Base-by-base conservation (phyloP, 2,888 invertebrate genomes). In the Ligdia adustata region DNA sequence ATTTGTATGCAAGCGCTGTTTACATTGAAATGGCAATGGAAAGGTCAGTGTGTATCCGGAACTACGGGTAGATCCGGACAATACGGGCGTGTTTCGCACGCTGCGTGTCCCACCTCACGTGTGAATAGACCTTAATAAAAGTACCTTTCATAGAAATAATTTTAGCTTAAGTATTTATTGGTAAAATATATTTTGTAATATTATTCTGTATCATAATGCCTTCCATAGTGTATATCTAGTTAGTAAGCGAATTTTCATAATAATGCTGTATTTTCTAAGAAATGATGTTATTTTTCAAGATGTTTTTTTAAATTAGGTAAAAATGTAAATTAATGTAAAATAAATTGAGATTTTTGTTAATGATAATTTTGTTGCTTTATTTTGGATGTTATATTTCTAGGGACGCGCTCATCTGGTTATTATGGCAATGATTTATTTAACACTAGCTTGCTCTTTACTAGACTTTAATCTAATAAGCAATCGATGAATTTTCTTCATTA, bases 321-420 rank as follows among this genome's bases (percentile, higher is more conserved):
- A n/a, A 59, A 66, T 90, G 88, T 89, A 89, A 89, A 90, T 81
- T 88, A 84, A 86, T 89, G 90, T 90, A 89, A 88, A 90, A 88
- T 88, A 87, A 90, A 90, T 69, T 75, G 84, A 85, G 81, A 86
- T 84, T 87, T 89, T 87, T 88, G 85, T 89, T 88, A 87, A 82
- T 62, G 74, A 76, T 74, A 66, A 59, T 49, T 63, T 57, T 56
- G 60, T 67, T 61, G 50, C 27, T 58, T 35, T 41, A 37, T 41
- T 44, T 41, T 20, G n/a, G 13, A 2, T n/a, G n/a, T n/a, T n/a
- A n/a, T n/a, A n/a, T n/a, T n/a, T n/a, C n/a, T n/a, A n/a, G n/a
- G n/a, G n/a, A n/a, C n/a, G n/a, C n/a, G n/a, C n/a, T n/a, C n/a
- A n/a, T n/a, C n/a, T n/a, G n/a, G n/a, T n/a, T n/a, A n/a, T n/a